Conservation (phyloP, 2,797 vertebrate species). For the Anomalospiza imberbis region DNA sequence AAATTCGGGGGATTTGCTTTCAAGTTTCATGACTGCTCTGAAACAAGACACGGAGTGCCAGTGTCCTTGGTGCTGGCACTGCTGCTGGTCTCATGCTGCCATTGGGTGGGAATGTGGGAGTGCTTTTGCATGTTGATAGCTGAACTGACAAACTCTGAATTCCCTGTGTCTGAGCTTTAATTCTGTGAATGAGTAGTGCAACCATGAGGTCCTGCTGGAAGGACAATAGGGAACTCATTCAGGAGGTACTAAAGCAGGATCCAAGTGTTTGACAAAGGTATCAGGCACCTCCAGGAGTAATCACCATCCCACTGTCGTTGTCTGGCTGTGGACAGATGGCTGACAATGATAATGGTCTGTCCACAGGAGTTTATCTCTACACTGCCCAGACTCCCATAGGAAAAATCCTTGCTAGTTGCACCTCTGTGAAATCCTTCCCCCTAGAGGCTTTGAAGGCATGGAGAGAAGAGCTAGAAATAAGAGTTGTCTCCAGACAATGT, state of each 20-base stretch:
- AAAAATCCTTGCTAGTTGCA: background rate
- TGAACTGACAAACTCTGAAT: background rate
- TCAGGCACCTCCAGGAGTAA: background rate
- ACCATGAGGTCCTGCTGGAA: background rate
- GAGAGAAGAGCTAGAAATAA: background rate
- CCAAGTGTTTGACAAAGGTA: background rate
- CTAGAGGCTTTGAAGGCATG: background rate
- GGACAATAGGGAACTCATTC: background rate
- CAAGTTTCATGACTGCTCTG: background rate
- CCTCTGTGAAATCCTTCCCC: background rate
- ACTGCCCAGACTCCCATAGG: background rate
- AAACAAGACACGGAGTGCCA: background rate
- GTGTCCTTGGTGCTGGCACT: background rate
- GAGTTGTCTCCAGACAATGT: background rate
- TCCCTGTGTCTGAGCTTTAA: background rate
- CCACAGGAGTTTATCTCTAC: background rate
- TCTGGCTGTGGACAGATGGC: background rate
- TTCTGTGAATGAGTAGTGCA: background rate
- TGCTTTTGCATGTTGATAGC: background rate
- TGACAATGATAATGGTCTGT: background rate
- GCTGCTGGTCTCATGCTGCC: background rate
- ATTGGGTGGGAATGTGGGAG: background rate
- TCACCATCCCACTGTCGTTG: background rate
- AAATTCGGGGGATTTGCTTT: background rate
- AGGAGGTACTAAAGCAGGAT: conserved; percentile 24